Evolutionary conservation across 2,888 invertebrate species (phyloP).

Genomic region (Acronicta alni): DNA sequence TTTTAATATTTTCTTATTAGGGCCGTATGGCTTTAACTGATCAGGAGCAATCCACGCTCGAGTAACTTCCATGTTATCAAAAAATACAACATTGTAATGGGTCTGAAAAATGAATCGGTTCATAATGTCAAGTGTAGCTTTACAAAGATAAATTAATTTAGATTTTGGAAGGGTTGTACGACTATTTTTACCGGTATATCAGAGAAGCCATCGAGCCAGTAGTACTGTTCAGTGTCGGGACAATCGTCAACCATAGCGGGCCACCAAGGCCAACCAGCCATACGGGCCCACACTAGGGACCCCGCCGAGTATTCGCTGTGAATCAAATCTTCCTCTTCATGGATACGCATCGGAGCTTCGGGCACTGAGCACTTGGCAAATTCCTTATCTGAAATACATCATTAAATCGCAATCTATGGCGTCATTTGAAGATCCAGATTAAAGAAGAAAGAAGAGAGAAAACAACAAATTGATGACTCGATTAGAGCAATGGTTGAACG

Average conservation of each 20-base stretch:
- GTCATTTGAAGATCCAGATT: too few species aligned
- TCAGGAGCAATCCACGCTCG: conserved; percentile 83
- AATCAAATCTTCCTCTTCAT: conserved; percentile 88
- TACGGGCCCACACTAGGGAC: conserved; percentile 91
- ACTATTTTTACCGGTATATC: conserved; percentile 82
- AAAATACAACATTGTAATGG: conserved; percentile 88
- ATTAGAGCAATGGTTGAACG: too few species aligned
- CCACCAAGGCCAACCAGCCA: conserved; percentile 92
- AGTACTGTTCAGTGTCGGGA: conserved; percentile 90
- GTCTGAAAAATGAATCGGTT: conserved; percentile 75
- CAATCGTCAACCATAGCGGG: conserved; percentile 92
- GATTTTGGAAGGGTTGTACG: not conserved
- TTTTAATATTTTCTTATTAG: conserved; percentile 62
- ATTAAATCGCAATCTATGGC: too few species aligned
- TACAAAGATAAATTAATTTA: too few species aligned
- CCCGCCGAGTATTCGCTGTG: conserved; percentile 90
- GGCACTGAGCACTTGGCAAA: conserved; percentile 86
- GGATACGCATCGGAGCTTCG: conserved; percentile 79
- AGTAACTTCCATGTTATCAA: conserved; percentile 78
- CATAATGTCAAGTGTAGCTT: not conserved
- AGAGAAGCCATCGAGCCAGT: conserved; percentile 88
- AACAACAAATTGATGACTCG: too few species aligned
- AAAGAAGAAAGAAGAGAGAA: too few species aligned
- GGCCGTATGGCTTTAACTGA: conserved; percentile 74
- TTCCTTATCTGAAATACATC: conserved; percentile 70